Evolutionary conservation across 1,140 invertebrate species (phyloP), one percentile per base, ranked within the genome.

Genomic region (Batillaria attramentaria): DNA sequence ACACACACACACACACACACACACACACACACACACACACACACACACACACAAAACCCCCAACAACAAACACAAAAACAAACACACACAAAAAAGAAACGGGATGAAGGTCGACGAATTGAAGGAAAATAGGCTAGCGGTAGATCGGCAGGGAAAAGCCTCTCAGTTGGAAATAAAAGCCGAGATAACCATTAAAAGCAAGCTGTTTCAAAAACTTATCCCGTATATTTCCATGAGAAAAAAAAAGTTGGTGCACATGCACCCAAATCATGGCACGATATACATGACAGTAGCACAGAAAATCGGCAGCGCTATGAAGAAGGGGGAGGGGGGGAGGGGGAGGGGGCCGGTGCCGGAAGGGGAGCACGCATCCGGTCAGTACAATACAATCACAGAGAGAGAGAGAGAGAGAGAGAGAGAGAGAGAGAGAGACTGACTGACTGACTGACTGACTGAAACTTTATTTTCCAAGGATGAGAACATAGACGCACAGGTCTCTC

Each of bases 11-110:
- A 50, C 46, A 50, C 46, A 50, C 46, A 50, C 46, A 50, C 46
- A 50, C 46, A 50, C 46, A 50, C 46, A 50, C 46, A 50, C 46
- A 50, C 46, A 50, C 46, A 50, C 46, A 50, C 46, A 50, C 46
- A 13, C 24, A 13, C 10, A 50, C 10, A 50, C 10, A 50, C 24
- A 24, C 46, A 50, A 50, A 50, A 50, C 46, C 10, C 46, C 46
- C 46, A 50, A 13, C 46, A 50, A 13, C 46, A 10, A 13, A 50
- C 46, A 50, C 46, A 50, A 24, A 24, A 50, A 24, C 24, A 13
- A 24, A 50, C 10, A 50, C 10, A 13, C 46, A 24, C 10, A 50
- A 24, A 24, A 50, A 10, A 50, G 46, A 13, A 50, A 24, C 24
- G 46, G 46, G 46, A 50, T 24, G 8, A 13, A 13, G 10, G 8